Evolutionary conservation across 2,113 vertebrate genomes (phyloP), one percentile per base, ranked within the genome.

Genomic region (Cryptomyrus ogoouensis): DNA sequence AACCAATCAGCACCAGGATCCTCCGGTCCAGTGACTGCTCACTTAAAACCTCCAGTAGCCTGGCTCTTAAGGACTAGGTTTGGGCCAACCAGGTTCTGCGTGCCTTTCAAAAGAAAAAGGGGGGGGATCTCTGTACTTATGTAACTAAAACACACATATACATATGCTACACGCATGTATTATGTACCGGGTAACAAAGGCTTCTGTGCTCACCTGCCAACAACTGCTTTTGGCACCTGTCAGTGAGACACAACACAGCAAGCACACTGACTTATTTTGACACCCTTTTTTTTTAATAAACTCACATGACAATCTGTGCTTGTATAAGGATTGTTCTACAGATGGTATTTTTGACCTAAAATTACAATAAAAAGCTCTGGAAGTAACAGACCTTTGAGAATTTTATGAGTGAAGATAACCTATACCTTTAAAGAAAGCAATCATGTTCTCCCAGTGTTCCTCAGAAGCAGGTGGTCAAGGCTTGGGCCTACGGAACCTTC

Each of bases 291-390:
- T 96, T 95, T 97, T 97, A 83, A 83, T 83, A 44, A 24, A 47
- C 46, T 47, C 83, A 84, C 44, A 47, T 12, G 95, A 95, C 96
- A 93, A 95, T 94, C 95, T 92, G 94, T 94, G 94, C 96, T 97
- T 97, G 96, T 97, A 96, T 96, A 96, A 97, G 96, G 96, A 97
- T 95, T 97, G 95, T 97, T 97, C 95, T 97, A 95, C 95, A 96
- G 95, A 96, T 96, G 94, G 96, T 95, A 96, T 96, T 95, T 42
- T 94, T 97, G 96, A 96, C 95, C 96, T 97, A 97, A 97, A 96
- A 97, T 96, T 95, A 97, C 97, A 95, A 95, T 95, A 96, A 95
- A 94, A 90, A 93, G 94, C 91, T 92, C 91, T 91, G 80, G 91
- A 95, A 90, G 91, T 49, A 31, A 89, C 1, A 89, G 90, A 80